phyloP scores from a whole-genome alignment of 2,113 vertebrate genomes.

The Nibea coibor region DNA sequence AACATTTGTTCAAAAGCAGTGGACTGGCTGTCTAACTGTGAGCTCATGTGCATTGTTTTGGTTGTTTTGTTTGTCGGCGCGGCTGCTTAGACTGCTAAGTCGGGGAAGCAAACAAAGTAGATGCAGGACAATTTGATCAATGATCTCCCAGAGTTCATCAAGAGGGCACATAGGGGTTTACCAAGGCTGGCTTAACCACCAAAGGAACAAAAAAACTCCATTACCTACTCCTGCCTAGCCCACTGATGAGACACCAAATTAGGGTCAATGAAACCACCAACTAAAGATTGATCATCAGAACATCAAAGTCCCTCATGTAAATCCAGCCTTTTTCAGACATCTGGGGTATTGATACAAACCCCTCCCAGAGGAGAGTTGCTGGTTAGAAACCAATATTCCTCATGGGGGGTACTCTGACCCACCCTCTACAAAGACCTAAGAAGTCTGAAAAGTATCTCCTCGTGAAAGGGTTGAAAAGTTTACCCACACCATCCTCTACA shows the following conservation, averaged over 20 bases:
- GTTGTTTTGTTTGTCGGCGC: constrained; percentile 74
- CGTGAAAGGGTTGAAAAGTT: constrained; percentile 78
- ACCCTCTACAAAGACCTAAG: constrained; percentile 71
- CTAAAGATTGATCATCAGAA: constrained; percentile 84
- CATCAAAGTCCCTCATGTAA: constrained; percentile 84
- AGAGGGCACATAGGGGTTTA: constrained; percentile 80
- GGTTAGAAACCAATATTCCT: constrained; percentile 81
- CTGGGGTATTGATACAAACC: constrained; percentile 83
- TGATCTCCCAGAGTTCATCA: constrained; percentile 83
- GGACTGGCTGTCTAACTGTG: constrained; percentile 41
- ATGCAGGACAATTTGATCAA: constrained; percentile 82
- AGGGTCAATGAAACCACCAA: constrained; percentile 85
- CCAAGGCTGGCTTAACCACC: constrained; percentile 84
- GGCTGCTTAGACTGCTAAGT: constrained; percentile 74
- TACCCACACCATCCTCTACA: constrained; percentile 70
- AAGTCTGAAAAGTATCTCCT: constrained; percentile 74
- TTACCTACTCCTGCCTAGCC: constrained; percentile 78
- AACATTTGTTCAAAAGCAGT: constrained; percentile 48
- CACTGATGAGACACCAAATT: constrained; percentile 83
- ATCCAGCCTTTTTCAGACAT: constrained; percentile 84
- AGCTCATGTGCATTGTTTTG: constrained; percentile 61
- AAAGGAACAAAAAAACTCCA: constrained; percentile 81
- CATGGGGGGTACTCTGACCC: constrained; percentile 76
- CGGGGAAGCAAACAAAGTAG: constrained; percentile 80
- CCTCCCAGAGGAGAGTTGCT: constrained; percentile 78